These are phyloP conservation scores for Nesogale talazaci DNA, from an alignment of 2,113 vertebrate species.

Conservation along the genomic window DNA sequence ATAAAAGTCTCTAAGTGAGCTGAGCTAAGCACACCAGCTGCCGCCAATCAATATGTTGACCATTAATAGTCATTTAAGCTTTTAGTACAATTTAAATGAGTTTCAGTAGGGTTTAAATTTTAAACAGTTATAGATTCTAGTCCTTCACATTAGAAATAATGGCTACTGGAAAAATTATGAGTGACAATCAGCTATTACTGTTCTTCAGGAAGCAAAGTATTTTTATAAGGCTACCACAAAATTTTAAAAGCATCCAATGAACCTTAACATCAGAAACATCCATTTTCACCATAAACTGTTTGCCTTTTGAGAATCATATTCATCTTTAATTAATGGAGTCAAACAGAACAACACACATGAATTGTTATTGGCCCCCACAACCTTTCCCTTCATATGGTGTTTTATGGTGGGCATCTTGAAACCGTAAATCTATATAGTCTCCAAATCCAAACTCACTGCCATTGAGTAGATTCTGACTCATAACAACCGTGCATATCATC, in stretches of 20 bases:
- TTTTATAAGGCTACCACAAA: neutral
- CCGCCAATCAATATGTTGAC: slow-evolving; percentile 65
- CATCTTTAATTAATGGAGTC: neutral
- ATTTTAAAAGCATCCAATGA: slow-evolving; percentile 37
- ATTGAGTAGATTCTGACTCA: no score
- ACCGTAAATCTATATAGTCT: neutral
- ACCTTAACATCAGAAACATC: neutral
- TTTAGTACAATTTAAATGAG: slow-evolving; percentile 59
- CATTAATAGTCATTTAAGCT: slow-evolving; percentile 66
- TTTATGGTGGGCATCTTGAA: slow-evolving; percentile 8
- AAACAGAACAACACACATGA: neutral
- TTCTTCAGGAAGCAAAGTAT: slow-evolving; percentile 30
- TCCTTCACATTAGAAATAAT: slow-evolving; percentile 66
- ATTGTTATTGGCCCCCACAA: neutral
- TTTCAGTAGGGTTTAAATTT: slow-evolving; percentile 40
- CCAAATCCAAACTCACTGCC: no score
- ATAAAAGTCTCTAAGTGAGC: slow-evolving; percentile 15
- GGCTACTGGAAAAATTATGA: neutral
- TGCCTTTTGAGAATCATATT: slow-evolving; percentile 29
- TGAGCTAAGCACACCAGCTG: slow-evolving; percentile 64
- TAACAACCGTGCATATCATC: no score
- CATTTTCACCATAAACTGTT: neutral
- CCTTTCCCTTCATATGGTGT: neutral
- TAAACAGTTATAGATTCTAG: slow-evolving; percentile 49
- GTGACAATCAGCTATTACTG: slow-evolving; percentile 34